These are phyloP conservation scores for Drosophila imparisetae DNA, from an alignment of 2,888 invertebrate species.

Conservation along the genomic window DNA sequence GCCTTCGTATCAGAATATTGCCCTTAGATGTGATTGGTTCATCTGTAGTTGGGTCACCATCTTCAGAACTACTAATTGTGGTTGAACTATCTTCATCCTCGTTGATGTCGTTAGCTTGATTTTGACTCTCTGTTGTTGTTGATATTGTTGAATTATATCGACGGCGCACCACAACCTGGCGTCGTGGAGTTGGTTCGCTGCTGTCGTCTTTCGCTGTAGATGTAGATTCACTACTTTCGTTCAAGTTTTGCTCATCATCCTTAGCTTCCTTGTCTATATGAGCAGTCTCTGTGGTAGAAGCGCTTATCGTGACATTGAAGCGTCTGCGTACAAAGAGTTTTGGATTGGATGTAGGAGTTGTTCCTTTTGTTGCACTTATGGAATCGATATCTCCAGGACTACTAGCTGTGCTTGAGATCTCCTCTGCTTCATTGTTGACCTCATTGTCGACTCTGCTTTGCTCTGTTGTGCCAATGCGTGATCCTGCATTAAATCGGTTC, in stretches of 20 bases:
- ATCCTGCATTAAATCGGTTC: neutral
- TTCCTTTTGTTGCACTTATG: neutral
- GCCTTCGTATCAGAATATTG: neutral
- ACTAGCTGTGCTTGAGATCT: neutral
- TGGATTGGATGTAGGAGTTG: neutral
- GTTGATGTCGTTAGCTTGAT: neutral
- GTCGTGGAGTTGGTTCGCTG: neutral
- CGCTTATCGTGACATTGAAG: neutral
- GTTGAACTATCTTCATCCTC: neutral
- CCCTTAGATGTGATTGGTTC: constrained; percentile 1
- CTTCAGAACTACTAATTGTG: neutral
- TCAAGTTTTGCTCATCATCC: neutral
- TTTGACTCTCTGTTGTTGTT: neutral
- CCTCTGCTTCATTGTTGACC: neutral
- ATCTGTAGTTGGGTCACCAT: neutral
- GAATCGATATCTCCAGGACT: neutral
- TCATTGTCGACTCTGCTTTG: neutral
- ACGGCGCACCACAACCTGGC: constrained; percentile 2
- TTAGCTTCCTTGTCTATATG: neutral
- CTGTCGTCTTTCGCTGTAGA: neutral
- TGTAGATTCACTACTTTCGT: neutral
- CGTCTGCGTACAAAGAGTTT: constrained; percentile 13
- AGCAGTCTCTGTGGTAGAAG: neutral
- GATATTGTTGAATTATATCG: constrained; percentile 13
- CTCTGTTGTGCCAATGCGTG: neutral